Conservation (phyloP, 2,797 vertebrate species). For the Alectoris magna region DNA sequence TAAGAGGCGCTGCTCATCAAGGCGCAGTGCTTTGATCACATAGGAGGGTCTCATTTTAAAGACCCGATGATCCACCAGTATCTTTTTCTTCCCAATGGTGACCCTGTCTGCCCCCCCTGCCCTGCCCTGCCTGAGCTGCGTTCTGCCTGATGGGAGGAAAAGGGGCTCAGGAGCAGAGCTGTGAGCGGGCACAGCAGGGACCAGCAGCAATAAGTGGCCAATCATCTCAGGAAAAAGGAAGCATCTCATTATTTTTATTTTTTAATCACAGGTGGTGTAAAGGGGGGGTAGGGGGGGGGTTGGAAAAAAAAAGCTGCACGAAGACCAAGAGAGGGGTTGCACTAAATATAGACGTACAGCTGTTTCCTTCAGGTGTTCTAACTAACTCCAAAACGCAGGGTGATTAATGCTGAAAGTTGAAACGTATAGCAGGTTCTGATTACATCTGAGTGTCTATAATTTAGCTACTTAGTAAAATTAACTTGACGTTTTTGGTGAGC, state of each 20-base stretch:
- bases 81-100: background rate
- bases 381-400: conserved; percentile 15
- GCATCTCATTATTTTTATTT: background rate
- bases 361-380: conserved; percentile 70
- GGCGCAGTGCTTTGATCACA: conserved; percentile 30
- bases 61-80: background rate
- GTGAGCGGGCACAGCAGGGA: background rate
- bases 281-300: background rate
- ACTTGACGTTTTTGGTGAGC: conserved; percentile 69
- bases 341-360: conserved; percentile 60
- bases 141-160: background rate
- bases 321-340: background rate
- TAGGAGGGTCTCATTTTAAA: conserved; percentile 33
- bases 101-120: background rate
- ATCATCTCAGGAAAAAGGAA: background rate
- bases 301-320: background rate
- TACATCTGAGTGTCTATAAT: conserved; percentile 77
- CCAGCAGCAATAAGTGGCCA: background rate
- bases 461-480: conserved; percentile 80
- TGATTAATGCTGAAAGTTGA: conserved; percentile 72
- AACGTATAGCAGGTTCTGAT: conserved; percentile 69
- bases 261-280: conserved; percentile 40
- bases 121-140: rapidly evolving
- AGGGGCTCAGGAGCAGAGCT: background rate
- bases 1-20: conserved; percentile 35